These are phyloP conservation scores for Nomia melanderi DNA, from an alignment of 1,140 invertebrate genomes.

Conservation along the genomic window DNA sequence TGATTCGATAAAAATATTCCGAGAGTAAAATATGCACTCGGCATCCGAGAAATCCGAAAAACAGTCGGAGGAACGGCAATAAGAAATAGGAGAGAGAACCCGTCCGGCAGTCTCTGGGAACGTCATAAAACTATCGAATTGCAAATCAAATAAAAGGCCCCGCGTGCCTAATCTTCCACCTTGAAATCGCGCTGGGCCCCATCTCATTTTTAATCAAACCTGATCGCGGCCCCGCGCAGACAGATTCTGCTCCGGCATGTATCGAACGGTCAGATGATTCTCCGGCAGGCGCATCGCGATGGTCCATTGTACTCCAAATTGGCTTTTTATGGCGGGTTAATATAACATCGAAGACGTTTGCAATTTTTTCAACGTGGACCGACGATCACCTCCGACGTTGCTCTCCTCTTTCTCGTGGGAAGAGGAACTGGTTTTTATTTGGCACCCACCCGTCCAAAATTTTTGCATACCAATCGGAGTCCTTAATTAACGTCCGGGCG, in stretches of 20 bases:
- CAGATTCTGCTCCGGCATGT: constrained; percentile 44
- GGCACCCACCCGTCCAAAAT: neutral
- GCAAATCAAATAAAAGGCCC: constrained; percentile 72
- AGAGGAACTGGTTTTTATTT: constrained; percentile 51
- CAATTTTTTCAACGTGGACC: constrained; percentile 56
- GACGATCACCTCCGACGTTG: constrained; percentile 25
- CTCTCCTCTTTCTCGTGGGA: constrained; percentile 31
- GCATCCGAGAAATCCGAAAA: neutral
- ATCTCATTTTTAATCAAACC: constrained; percentile 75
- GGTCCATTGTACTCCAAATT: constrained; percentile 71
- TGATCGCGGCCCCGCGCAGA: constrained; percentile 62
- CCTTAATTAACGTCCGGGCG: neutral
- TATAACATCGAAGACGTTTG: constrained; percentile 68
- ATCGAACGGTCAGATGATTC: constrained; percentile 64
- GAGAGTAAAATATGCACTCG: no score
- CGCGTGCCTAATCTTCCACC: constrained; percentile 67
- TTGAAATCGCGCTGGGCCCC: constrained; percentile 66
- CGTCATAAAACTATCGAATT: constrained; percentile 63
- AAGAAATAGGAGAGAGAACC: neutral
- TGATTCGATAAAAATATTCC: no score
- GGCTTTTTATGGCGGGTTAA: constrained; percentile 72
- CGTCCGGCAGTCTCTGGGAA: constrained; percentile 10
- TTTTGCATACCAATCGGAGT: constrained; percentile 16
- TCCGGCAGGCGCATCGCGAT: constrained; percentile 28
- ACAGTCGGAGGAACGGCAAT: neutral